phyloP scores from a whole-genome alignment of 2,797 vertebrate genomes.

The Trichosurus vulpecula region DNA sequence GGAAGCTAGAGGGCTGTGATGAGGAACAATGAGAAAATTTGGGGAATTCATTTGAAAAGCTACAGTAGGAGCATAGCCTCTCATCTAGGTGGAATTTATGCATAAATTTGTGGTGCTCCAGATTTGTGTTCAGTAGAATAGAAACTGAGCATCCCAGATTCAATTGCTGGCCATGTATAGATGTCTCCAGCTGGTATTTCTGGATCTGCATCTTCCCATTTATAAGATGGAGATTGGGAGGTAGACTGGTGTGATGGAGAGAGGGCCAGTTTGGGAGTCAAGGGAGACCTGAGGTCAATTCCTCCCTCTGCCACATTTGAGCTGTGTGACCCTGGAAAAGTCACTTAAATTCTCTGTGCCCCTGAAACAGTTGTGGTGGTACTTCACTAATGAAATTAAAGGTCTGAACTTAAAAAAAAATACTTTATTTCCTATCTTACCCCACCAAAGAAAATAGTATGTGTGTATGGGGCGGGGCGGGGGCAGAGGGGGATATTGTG shows the following conservation, averaged over 20 bases:
- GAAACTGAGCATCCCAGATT: background rate
- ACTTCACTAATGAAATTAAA: background rate
- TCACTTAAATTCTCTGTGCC: background rate
- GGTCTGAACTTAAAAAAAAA: background rate
- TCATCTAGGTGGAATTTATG: background rate
- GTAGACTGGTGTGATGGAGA: background rate
- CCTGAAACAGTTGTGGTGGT: too few species aligned
- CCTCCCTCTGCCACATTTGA: background rate
- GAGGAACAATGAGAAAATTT: background rate
- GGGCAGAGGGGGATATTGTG: background rate
- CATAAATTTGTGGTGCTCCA: background rate
- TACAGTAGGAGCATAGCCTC: background rate
- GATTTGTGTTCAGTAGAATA: background rate
- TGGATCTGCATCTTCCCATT: background rate
- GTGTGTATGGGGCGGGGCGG: too few species aligned
- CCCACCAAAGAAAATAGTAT: too few species aligned
- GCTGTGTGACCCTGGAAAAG: background rate
- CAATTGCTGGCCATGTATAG: background rate
- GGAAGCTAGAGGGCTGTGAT: background rate
- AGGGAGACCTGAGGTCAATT: background rate
- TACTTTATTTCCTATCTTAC: too few species aligned
- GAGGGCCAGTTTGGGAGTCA: background rate
- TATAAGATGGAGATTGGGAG: background rate
- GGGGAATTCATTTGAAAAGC: background rate
- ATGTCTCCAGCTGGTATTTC: background rate